Conservation (phyloP, 2,797 vertebrate species). For the Kryptopterus vitreolus region DNA sequence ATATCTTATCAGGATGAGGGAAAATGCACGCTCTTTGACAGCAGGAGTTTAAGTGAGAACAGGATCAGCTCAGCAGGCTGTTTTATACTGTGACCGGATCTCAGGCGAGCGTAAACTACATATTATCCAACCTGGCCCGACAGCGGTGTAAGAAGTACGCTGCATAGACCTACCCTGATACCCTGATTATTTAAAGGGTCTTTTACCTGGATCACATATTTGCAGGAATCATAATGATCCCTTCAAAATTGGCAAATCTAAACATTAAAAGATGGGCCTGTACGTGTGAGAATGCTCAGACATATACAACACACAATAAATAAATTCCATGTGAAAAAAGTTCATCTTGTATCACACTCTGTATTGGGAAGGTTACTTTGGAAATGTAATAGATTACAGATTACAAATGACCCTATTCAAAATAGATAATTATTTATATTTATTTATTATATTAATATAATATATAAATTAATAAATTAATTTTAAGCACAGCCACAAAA, state of each 20-base stretch:
- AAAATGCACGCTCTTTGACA: not conserved
- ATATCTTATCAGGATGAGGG: constrained; percentile 4
- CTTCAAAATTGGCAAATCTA: not conserved
- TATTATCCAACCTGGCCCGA: not conserved
- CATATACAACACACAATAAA: too few species aligned
- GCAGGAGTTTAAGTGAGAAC: not conserved
- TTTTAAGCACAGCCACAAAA: too few species aligned
- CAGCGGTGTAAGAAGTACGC: not conserved
- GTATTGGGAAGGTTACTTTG: too few species aligned
- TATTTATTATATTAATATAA: too few species aligned
- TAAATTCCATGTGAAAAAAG: too few species aligned
- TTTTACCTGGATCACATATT: not conserved
- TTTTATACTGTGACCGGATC: not conserved
- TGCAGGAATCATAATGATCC: not conserved
- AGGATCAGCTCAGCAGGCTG: not conserved
- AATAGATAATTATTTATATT: too few species aligned
- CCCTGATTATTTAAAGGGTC: not conserved
- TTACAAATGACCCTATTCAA: too few species aligned
- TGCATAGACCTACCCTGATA: not conserved
- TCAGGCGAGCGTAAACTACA: not conserved
- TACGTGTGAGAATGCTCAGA: too few species aligned
- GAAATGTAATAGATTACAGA: too few species aligned
- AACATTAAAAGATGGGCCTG: too few species aligned
- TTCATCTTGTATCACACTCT: too few species aligned
- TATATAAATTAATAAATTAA: too few species aligned